phyloP scores from a whole-genome alignment of 2,797 vertebrate species.

The Tinamus major region DNA sequence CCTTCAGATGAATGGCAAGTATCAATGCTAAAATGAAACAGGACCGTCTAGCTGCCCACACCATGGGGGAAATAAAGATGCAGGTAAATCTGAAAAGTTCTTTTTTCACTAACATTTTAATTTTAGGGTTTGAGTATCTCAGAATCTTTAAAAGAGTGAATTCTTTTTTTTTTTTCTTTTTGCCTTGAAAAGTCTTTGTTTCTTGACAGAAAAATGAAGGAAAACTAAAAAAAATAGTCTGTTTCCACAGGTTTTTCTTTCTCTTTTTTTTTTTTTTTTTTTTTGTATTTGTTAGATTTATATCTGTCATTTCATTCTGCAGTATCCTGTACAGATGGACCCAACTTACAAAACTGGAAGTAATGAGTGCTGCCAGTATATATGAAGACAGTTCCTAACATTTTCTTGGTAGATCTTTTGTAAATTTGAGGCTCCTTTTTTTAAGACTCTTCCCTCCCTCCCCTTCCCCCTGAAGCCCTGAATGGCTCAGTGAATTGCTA shows the following conservation, averaged over 20 bases:
- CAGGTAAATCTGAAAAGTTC: not conserved
- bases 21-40: not conserved
- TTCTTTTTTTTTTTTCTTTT: not conserved
- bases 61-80: not conserved
- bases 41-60: not conserved
- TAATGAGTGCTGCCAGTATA: not conserved
- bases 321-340: not conserved
- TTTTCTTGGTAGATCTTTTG: not conserved
- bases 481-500: not conserved
- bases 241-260: rapidly evolving
- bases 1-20: not conserved
- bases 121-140: not conserved
- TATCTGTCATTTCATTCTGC: not conserved
- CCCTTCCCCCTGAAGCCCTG: not conserved
- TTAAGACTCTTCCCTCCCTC: not conserved
- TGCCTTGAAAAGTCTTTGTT: not conserved
- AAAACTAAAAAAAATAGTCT: not conserved
- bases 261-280: too few species aligned
- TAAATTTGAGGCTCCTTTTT: not conserved
- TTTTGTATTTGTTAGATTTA: not conserved
- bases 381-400: not conserved
- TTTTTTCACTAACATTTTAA: not conserved
- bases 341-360: not conserved
- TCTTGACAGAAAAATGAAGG: not conserved
- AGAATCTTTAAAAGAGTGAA: not conserved